Evolutionary conservation across 2,113 vertebrate species (phyloP).

Genomic region (Cavia aperea): DNA sequence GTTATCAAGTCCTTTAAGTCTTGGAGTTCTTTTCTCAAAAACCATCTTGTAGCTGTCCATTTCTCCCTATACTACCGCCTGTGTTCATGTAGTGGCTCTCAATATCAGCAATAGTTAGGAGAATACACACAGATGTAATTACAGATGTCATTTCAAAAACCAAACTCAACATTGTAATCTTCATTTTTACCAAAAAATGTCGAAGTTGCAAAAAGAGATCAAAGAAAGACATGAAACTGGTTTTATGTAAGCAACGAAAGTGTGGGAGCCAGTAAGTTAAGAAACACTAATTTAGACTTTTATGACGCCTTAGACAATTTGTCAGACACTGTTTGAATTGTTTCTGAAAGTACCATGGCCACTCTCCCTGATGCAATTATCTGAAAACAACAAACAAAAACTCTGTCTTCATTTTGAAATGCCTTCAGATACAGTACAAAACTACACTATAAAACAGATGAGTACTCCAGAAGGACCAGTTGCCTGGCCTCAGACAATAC

Average conservation of each 20-base stretch:
- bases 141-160: not conserved
- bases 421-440: not conserved
- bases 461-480: not conserved
- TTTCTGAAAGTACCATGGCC: not conserved
- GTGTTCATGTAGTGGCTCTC: not conserved
- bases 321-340: not conserved
- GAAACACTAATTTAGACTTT: not conserved
- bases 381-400: slow-evolving; percentile 30
- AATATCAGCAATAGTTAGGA: not conserved
- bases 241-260: not conserved
- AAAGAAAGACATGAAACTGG: not conserved
- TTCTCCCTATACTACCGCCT: not conserved
- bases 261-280: slow-evolving; percentile 1
- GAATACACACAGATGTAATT: not conserved
- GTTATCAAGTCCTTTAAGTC: not conserved
- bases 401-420: not conserved
- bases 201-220: not conserved
- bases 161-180: not conserved
- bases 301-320: not conserved
- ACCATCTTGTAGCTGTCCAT: not conserved
- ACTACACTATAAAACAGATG: not conserved
- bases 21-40: not conserved
- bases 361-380: not conserved
- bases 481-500: not conserved
- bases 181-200: not conserved